These are phyloP conservation scores for Coluber constrictor DNA, from an alignment of 2,797 vertebrate species.

Conservation along the genomic window DNA sequence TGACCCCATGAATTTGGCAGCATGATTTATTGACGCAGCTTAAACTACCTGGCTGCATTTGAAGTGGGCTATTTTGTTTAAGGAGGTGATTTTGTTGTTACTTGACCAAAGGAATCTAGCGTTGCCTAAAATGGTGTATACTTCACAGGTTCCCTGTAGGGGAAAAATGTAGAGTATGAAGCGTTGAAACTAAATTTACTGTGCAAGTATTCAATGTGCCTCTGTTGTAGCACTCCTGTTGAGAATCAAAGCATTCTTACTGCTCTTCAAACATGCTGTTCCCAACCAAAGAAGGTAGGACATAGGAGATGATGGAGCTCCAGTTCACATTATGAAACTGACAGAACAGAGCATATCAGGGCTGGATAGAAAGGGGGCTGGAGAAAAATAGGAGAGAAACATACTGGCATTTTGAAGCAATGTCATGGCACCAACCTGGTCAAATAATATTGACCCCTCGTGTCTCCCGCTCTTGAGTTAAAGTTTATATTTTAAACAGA, in stretches of 20 bases:
- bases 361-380: background rate
- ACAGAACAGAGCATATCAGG: background rate
- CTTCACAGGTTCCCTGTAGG: background rate
- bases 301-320: background rate
- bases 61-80: background rate
- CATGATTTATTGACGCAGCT: conserved; percentile 20
- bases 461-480: background rate
- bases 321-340: background rate
- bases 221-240: background rate
- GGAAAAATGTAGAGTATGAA: background rate
- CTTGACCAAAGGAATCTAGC: background rate
- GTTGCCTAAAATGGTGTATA: background rate
- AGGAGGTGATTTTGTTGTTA: background rate
- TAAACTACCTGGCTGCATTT: background rate
- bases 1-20: background rate
- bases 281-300: background rate
- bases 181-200: background rate
- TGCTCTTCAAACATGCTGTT: background rate
- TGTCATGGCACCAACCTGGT: background rate
- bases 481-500: background rate
- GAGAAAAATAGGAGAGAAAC: background rate
- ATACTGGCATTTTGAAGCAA: background rate
- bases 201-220: background rate
- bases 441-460: background rate
- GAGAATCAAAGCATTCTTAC: background rate